Evolutionary conservation across 2,888 invertebrate species (phyloP), one percentile per base, ranked within the genome.

Genomic region (Drosophila birchii): DNA sequence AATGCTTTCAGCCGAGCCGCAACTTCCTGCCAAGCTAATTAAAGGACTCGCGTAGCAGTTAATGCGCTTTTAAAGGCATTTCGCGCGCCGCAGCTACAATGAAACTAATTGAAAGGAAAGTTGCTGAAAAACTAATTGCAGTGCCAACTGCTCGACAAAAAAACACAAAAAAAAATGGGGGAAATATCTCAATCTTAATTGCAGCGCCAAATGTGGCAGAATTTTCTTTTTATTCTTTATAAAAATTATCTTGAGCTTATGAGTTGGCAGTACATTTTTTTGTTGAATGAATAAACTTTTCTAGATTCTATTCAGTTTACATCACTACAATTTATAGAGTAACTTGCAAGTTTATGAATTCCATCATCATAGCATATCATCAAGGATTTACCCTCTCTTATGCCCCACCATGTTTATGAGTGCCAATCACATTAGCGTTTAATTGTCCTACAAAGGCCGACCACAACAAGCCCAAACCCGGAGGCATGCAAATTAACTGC

Each of bases 11-110:
- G 61, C 32, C 55, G 58, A 43, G 53, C 66, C 61, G 57, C 68
- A 64, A 74, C 78, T 74, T 85, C 71, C 76, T 75, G 71, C 41
- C 61, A 74, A 61, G 80, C 85, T 87, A 89, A 86, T 89, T 89
- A 87, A 84, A 85, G 81, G 81, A 88, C 86, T 68, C 66, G 67
- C 63, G 23, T 57, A n/a, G 56, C 56, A 76, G 61, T 69, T 72
- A 71, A 71, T 63, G 60, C 58, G 61, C 68, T 74, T 68, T 74
- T 55, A 64, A 73, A 74, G 57, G 71, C 58, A 66, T 59, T 74
- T 53, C 41, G 44, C 16, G 3, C 12, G 59, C 29, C 36, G 49
- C 58, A 45, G 70, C 71, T 58, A 76, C 77, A 80, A 75, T 75
- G 60, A 58, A 84, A 67, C 69, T 86, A 88, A 88, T 86, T 84